phyloP scores from a whole-genome alignment of 2,797 vertebrate species.

The Corythornis leucogaster region DNA sequence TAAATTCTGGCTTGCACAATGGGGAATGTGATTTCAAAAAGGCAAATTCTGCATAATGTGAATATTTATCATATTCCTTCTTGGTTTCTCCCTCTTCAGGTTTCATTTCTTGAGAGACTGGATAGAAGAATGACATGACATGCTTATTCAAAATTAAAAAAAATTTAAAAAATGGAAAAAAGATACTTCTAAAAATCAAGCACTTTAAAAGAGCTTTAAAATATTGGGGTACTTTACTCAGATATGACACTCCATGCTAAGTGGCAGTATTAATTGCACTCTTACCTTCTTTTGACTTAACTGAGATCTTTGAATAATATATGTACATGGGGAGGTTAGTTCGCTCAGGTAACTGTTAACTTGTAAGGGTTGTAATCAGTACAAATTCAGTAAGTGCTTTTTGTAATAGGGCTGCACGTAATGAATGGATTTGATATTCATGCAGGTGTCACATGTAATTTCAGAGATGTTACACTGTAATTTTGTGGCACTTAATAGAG shows the following conservation, averaged over 20 bases:
- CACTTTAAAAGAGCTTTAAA: slow-evolving; percentile 5
- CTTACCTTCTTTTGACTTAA: slow-evolving; percentile 43
- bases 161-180: no score
- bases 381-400: slow-evolving; percentile 76
- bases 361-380: slow-evolving; percentile 74
- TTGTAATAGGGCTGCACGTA: slow-evolving; percentile 69
- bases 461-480: slow-evolving; percentile 73
- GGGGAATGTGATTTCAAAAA: slow-evolving; percentile 76
- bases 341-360: slow-evolving; percentile 67
- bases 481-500: slow-evolving; percentile 76
- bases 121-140: slow-evolving; percentile 17
- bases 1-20: slow-evolving; percentile 73
- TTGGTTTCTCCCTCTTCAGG: slow-evolving; percentile 9
- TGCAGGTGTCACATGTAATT: slow-evolving; percentile 75
- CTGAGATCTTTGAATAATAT: slow-evolving; percentile 65
- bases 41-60: slow-evolving; percentile 77
- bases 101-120: slow-evolving; percentile 41
- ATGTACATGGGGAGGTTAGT: slow-evolving; percentile 24
- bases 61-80: slow-evolving; percentile 67
- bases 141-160: not conserved
- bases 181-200: slow-evolving; percentile 15
- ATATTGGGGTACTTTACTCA: not conserved
- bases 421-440: slow-evolving; percentile 75
- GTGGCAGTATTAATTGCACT: slow-evolving; percentile 39
- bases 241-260: slow-evolving; percentile 11